These are phyloP conservation scores for Cinara cedri DNA, from an alignment of 2,888 invertebrate species.

Conservation along the genomic window DNA sequence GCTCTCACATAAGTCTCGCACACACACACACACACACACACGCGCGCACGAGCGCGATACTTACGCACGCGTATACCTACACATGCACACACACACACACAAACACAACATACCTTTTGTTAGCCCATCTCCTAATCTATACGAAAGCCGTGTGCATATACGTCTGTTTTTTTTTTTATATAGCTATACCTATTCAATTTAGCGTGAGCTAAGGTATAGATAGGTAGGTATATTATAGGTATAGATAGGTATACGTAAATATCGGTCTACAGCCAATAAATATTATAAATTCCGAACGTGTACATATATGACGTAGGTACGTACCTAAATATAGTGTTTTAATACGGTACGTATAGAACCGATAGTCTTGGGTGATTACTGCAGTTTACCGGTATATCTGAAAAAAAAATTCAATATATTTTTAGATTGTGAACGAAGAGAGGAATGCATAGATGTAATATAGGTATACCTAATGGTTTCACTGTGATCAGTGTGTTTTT, in stretches of 20 bases:
- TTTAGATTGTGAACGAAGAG: no score
- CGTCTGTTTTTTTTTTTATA: conserved; percentile 8
- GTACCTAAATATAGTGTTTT: background rate
- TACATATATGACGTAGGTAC: background rate
- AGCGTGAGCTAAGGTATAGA: conserved; percentile 33
- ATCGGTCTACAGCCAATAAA: conserved; percentile 41
- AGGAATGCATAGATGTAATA: no score
- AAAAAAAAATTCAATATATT: no score
- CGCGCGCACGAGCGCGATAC: background rate
- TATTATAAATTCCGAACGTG: conserved; percentile 34
- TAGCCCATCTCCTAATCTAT: conserved; percentile 50
- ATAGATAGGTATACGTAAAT: background rate
- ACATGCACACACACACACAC: conserved; percentile 5
- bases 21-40: background rate
- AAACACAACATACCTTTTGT: conserved; percentile 50
- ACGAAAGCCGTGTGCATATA: conserved; percentile 39
- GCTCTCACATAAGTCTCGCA: background rate
- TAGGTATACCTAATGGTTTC: no score
- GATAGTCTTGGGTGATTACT: background rate
- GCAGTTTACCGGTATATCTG: no score
- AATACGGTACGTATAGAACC: conserved; percentile 13
- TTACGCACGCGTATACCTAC: background rate
- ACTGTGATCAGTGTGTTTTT: no score
- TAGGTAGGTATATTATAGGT: background rate
- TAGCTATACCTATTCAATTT: conserved; percentile 39